phyloP scores from a whole-genome alignment of 1,140 invertebrate species.

The Brachionus rubens region DNA sequence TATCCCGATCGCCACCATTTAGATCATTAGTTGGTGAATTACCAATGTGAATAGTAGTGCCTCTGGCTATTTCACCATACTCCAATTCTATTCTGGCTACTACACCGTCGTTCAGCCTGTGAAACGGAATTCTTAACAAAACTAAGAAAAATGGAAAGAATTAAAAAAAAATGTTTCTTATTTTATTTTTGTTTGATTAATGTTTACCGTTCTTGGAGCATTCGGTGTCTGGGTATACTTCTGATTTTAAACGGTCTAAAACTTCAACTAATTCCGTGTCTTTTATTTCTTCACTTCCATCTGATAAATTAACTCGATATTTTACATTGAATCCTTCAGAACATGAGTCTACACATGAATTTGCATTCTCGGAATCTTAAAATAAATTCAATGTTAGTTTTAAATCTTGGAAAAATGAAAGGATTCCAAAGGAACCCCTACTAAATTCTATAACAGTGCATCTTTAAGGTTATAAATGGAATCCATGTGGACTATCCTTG shows the following conservation, averaged over 20 bases:
- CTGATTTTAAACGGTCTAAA: background rate
- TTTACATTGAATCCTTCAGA: background rate
- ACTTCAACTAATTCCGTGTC: constrained; percentile 32
- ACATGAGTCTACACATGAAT: constrained; percentile 43
- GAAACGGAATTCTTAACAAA: constrained; percentile 36
- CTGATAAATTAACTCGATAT: constrained; percentile 5
- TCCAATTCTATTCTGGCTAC: constrained; percentile 3
- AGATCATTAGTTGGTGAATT: constrained; percentile 45
- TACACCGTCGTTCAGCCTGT: background rate
- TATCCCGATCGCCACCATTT: constrained; percentile 26
- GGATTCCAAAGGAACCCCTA: no score
- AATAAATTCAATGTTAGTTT: background rate
- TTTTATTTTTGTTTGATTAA: background rate
- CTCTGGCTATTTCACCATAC: constrained; percentile 26
- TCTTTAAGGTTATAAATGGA: no score
- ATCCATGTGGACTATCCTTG: no score
- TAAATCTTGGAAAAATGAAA: background rate
- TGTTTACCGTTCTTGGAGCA: constrained; percentile 12
- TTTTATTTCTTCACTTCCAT: background rate
- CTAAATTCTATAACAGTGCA: no score
- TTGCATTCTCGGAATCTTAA: constrained; percentile 21
- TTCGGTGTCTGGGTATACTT: background rate
- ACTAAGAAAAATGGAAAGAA: constrained; percentile 7
- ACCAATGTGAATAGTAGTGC: constrained; percentile 26
- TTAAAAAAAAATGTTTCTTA: no score